Conservation (phyloP, 2,888 invertebrate species). For the Plagiodera versicolora region DNA sequence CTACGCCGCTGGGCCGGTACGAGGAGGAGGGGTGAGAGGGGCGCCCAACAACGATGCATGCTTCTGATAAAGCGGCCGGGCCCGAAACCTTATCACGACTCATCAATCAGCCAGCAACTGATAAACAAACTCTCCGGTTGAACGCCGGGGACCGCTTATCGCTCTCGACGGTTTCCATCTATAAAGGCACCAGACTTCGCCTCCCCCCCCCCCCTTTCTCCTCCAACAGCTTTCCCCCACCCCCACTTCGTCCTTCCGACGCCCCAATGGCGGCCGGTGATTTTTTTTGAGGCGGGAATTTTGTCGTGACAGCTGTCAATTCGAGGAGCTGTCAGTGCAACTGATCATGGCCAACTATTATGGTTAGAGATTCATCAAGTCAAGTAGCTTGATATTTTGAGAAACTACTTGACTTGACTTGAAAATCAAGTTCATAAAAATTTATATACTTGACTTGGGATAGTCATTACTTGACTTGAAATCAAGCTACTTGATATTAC, state of each 20-base stretch:
- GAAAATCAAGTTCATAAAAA: no score
- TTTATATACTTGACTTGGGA: no score
- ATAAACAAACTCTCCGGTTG: conserved; percentile 55
- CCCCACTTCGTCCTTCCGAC: not conserved
- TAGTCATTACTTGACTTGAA: no score
- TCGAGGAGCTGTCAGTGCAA: no score
- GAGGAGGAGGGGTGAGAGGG: conserved; percentile 42
- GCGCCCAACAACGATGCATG: conserved; percentile 50
- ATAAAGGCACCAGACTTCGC: conserved; percentile 48
- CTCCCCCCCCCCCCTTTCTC: conserved; percentile 9
- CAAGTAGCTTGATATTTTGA: no score
- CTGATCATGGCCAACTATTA: no score
- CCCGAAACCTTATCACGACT: conserved; percentile 55
- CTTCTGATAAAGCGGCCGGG: conserved; percentile 53
- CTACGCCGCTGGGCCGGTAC: not conserved
- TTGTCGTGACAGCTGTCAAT: no score
- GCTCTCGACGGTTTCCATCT: conserved; percentile 60
- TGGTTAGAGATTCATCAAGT: no score
- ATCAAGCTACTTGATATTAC: no score
- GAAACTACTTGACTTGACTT: no score
- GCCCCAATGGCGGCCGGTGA: no score
- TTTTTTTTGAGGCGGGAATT: no score
- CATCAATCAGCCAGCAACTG: conserved; percentile 56
- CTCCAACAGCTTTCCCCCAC: conserved; percentile 37
- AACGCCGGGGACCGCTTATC: conserved; percentile 57